phyloP scores from a whole-genome alignment of 2,888 invertebrate genomes.

The Pachymerium ferrugineum region DNA sequence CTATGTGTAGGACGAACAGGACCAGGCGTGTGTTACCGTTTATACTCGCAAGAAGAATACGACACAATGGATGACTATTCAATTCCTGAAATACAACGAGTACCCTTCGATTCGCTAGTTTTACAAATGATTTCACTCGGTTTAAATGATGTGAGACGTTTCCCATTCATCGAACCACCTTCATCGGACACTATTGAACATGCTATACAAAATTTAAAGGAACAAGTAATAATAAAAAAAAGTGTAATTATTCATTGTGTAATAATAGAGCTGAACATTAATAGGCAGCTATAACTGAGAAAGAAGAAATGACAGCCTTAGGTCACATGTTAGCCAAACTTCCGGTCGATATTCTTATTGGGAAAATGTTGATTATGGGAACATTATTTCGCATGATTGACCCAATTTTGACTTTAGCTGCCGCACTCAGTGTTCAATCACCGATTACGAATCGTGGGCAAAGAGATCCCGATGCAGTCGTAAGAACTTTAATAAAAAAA shows the following conservation, averaged over 20 bases:
- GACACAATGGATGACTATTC: conserved; percentile 73
- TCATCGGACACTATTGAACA: conserved; percentile 75
- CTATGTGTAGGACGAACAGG: conserved; percentile 56
- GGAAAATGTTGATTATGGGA: conserved; percentile 91
- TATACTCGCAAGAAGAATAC: conserved; percentile 79
- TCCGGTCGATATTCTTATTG: conserved; percentile 90
- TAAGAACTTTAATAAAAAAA: too few species aligned
- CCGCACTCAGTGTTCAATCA: conserved; percentile 86
- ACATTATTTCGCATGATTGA: conserved; percentile 82
- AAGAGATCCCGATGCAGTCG: conserved; percentile 75
- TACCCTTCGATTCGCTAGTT: conserved; percentile 84
- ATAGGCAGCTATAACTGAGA: conserved; percentile 70
- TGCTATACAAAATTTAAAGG: conserved; percentile 76
- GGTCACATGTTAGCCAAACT: conserved; percentile 80
- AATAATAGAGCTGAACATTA: too few species aligned
- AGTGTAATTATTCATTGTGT: too few species aligned
- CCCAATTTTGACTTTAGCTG: conserved; percentile 80
- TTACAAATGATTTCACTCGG: conserved; percentile 92
- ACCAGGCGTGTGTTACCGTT: conserved; percentile 88
- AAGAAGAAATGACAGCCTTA: conserved; percentile 75
- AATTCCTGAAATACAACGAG: conserved; percentile 87
- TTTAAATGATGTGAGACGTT: conserved; percentile 78
- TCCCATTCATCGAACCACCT: conserved; percentile 95
- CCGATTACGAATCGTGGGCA: conserved; percentile 87
- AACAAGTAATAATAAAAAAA: too few species aligned